Evolutionary conservation across 2,113 vertebrate species (phyloP).

Genomic region (Pseudopodoces humilis): DNA sequence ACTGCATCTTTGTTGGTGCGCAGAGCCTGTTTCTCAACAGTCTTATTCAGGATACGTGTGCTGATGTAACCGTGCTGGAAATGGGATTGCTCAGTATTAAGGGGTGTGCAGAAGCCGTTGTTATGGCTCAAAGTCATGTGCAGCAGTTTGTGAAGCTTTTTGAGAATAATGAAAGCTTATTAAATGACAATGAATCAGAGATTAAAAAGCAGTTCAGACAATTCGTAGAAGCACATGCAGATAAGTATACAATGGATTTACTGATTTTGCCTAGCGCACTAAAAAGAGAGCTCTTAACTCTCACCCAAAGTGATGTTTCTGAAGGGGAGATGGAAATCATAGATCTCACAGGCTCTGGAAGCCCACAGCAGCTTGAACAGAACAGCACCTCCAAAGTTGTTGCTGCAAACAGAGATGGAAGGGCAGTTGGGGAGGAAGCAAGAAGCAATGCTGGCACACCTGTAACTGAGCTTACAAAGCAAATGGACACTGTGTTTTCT

Average conservation of each 20-base stretch:
- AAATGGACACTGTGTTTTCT: slow-evolving; percentile 87
- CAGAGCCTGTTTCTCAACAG: slow-evolving; percentile 87
- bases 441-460: slow-evolving; percentile 89
- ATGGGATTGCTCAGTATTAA: slow-evolving; percentile 83
- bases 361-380: background rate
- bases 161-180: slow-evolving; percentile 82
- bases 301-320: slow-evolving; percentile 71
- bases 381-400: background rate
- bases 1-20: slow-evolving; percentile 93
- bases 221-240: slow-evolving; percentile 89
- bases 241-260: slow-evolving; percentile 95
- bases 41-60: slow-evolving; percentile 89
- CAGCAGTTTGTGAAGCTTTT: slow-evolving; percentile 95
- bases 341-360: slow-evolving; percentile 36
- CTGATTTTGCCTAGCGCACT: slow-evolving; percentile 91
- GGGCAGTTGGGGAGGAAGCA: slow-evolving; percentile 70
- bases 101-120: slow-evolving; percentile 88
- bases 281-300: slow-evolving; percentile 88
- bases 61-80: slow-evolving; percentile 86
- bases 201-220: slow-evolving; percentile 89
- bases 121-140: slow-evolving; percentile 93
- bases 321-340: background rate
- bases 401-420: background rate
- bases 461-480: slow-evolving; percentile 89
- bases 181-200: slow-evolving; percentile 79